A percentile compares a stretch with the other conserved stretches of the same genome.
These are phyloP conservation scores for Lycodopsis pacificus DNA, from an alignment of 2,797 vertebrate genomes.

Conservation along the genomic window DNA sequence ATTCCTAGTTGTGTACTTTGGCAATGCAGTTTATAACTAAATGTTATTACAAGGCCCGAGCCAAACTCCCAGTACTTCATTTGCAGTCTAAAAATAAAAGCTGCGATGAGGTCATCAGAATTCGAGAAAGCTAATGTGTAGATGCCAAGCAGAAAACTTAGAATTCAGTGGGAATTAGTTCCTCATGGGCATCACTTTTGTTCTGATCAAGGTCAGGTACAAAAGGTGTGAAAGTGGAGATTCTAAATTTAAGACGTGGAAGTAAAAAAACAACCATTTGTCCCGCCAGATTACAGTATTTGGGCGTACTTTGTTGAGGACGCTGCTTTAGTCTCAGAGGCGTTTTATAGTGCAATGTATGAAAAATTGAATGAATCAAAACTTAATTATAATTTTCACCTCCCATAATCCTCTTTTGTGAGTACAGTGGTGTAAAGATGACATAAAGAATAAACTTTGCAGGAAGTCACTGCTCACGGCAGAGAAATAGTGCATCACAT, in stretches of 20 bases:
- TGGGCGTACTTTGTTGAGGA: conserved; percentile 13
- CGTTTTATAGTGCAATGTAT: conserved; percentile 1
- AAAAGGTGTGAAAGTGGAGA: conserved; percentile 51
- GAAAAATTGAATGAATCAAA: conserved; percentile 3
- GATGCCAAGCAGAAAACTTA: conserved; percentile 46
- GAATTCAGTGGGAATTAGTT: conserved; percentile 50
- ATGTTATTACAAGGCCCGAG: conserved; percentile 32
- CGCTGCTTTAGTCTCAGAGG: neutral
- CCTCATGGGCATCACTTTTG: conserved; percentile 44
- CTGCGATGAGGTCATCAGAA: conserved; percentile 43
- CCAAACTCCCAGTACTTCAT: conserved; percentile 33
- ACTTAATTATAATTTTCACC: conserved; percentile 1
- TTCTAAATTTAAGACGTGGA: conserved; percentile 33
- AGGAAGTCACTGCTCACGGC: neutral
- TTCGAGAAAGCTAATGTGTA: conserved; percentile 63
- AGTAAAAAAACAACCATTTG: conserved; percentile 24
- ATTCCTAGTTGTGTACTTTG: conserved; percentile 31
- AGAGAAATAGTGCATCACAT: neutral
- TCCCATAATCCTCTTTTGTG: conserved; percentile 1
- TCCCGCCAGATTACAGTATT: neutral
- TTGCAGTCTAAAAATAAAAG: conserved; percentile 43
- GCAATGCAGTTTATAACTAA: conserved; percentile 21
- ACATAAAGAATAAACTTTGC: neutral
- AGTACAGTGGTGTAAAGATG: neutral
- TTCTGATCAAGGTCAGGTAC: conserved; percentile 57